Conservation (phyloP, 1,140 invertebrate species). For the Venturia canescens region DNA sequence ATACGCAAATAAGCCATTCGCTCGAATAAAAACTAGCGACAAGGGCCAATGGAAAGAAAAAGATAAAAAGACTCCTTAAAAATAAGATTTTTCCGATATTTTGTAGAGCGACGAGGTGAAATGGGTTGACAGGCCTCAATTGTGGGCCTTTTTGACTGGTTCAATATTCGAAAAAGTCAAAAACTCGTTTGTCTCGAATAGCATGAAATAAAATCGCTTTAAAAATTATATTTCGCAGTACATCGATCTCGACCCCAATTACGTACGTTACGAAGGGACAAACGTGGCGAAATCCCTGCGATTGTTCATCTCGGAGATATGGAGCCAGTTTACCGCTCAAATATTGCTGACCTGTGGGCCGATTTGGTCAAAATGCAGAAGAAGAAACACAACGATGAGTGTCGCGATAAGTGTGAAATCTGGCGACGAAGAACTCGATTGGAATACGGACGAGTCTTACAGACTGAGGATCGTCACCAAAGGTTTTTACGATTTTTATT, state of each 20-base stretch:
- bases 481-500: conserved; percentile 68
- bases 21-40: too few relatives aligned
- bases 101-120: too few relatives aligned
- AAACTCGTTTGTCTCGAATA: too few relatives aligned
- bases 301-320: conserved; percentile 76
- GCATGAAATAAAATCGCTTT: too few relatives aligned
- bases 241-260: conserved; percentile 52
- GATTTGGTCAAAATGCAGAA: conserved; percentile 78
- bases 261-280: conserved; percentile 77
- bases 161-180: too few relatives aligned
- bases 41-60: too few relatives aligned
- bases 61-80: too few relatives aligned
- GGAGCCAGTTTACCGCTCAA: conserved; percentile 77
- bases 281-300: conserved; percentile 72
- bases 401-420: conserved; percentile 77
- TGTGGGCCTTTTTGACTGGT: too few relatives aligned
- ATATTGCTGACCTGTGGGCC: conserved; percentile 78
- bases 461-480: conserved; percentile 78
- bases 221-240: conserved; percentile 58
- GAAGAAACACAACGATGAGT: conserved; percentile 75
- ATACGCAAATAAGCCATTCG: too few relatives aligned
- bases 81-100: too few relatives aligned
- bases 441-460: conserved; percentile 83
- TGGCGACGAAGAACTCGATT: conserved; percentile 76
- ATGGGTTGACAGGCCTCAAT: too few relatives aligned